Percentiles rank a stretch among this genome's conserved stretches.
Conservation (phyloP, 2,888 invertebrate genomes). For the Ornithoptera priamus region DNA sequence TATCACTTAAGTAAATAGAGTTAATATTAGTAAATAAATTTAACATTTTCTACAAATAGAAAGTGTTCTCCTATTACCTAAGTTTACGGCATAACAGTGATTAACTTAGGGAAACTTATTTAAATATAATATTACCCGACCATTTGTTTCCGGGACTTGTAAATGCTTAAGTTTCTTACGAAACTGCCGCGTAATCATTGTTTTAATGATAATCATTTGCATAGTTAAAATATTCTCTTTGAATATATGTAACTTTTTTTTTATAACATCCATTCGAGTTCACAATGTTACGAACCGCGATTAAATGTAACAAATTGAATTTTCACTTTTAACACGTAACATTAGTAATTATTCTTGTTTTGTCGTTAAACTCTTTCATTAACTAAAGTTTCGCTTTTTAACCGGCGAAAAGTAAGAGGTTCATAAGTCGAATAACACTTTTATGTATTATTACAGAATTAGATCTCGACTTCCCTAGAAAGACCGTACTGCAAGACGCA, state of each 20-base stretch:
- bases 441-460: too few species aligned
- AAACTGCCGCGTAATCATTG: constrained; percentile 3
- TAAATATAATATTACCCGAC: constrained; percentile 7
- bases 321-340: background rate
- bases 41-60: constrained; percentile 18
- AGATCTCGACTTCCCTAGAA: too few species aligned
- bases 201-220: constrained; percentile 2
- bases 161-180: constrained; percentile 18
- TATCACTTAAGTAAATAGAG: too few species aligned
- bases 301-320: background rate
- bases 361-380: too few species aligned
- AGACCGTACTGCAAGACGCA: too few species aligned
- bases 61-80: constrained; percentile 13
- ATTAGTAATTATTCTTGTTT: background rate
- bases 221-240: background rate
- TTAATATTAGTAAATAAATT: background rate
- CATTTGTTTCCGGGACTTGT: constrained; percentile 4
- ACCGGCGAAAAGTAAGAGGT: too few species aligned
- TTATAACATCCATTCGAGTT: background rate
- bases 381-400: too few species aligned
- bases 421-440: too few species aligned
- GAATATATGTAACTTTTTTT: background rate
- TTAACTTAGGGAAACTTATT: constrained; percentile 17
- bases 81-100: constrained; percentile 11
- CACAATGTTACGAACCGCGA: background rate